Percentiles rank a stretch among this genome's conserved stretches.
phyloP scores from a whole-genome alignment of 1,140 invertebrate species.

The Propsilocerus akamusi region DNA sequence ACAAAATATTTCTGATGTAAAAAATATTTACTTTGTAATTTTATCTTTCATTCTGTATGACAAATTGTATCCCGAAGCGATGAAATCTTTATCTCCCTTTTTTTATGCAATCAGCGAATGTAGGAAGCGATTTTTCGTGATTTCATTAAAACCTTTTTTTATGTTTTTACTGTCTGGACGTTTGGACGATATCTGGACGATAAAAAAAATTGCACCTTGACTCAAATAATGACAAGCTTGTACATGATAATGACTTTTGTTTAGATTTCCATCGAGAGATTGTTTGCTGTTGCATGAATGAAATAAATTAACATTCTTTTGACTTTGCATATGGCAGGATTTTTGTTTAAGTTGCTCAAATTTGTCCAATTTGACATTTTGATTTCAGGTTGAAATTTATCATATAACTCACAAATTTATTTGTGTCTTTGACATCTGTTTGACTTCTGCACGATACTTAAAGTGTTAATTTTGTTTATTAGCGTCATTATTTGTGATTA shows the following conservation, averaged over 20 bases:
- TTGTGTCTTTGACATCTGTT: background rate
- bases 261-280: too few species aligned
- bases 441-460: background rate
- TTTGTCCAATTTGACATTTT: background rate
- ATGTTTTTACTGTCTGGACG: background rate
- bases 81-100: background rate
- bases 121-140: background rate
- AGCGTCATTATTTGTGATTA: background rate
- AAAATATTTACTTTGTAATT: constrained; percentile 3
- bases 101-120: background rate
- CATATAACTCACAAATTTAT: background rate
- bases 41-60: constrained; percentile 1
- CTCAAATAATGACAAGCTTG: too few species aligned
- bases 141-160: background rate
- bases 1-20: background rate
- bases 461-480: background rate
- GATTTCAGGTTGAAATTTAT: background rate
- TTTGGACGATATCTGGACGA: background rate
- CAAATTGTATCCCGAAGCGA: background rate
- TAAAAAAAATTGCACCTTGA: constrained; percentile 2
- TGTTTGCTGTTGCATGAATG: background rate
- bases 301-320: background rate
- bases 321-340: background rate
- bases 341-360: background rate
- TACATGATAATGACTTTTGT: too few species aligned